A percentile compares a stretch with the other conserved stretches of the same genome.
phyloP scores from a whole-genome alignment of 2,797 vertebrate genomes.

The Hoplostethus atlanticus region DNA sequence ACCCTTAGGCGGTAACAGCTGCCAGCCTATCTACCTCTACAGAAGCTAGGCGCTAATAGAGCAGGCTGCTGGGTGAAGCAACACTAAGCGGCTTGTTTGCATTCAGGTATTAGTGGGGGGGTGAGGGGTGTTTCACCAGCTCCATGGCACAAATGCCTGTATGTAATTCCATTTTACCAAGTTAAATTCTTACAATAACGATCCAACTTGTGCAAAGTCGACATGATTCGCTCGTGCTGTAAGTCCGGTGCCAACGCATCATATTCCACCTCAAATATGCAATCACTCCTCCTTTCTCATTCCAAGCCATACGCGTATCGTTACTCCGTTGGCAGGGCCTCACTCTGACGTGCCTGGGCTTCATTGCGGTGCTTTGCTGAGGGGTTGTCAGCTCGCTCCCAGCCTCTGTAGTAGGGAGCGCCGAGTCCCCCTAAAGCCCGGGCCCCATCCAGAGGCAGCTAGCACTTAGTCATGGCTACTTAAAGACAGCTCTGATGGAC shows the following conservation, averaged over 20 bases:
- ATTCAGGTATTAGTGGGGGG: not conserved
- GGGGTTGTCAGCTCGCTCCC: not conserved
- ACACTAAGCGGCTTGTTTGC: conserved; percentile 3
- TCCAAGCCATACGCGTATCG: not conserved
- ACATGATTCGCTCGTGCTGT: not conserved
- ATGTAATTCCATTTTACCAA: not conserved
- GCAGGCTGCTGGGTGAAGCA: conserved; percentile 4
- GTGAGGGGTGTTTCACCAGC: too few species aligned
- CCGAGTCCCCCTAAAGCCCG: conserved; percentile 36
- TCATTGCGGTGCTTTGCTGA: conserved; percentile 16
- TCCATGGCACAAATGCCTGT: not conserved
- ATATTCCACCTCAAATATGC: not conserved
- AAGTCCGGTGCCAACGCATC: not conserved
- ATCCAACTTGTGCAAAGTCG: not conserved
- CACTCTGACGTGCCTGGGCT: conserved; percentile 6
- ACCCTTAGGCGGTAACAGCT: conserved; percentile 55
- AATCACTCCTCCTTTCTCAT: not conserved
- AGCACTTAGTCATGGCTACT: conserved; percentile 73
- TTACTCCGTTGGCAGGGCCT: not conserved
- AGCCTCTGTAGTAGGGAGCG: conserved; percentile 1
- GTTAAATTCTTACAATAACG: not conserved
- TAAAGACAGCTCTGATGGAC: conserved; percentile 68
- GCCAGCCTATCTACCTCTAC: conserved; percentile 29
- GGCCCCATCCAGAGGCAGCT: conserved; percentile 30
- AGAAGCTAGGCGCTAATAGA: conserved; percentile 15